These are phyloP conservation scores for Carcharodon carcharias DNA, from an alignment of 2,797 vertebrate genomes.

Conservation along the genomic window DNA sequence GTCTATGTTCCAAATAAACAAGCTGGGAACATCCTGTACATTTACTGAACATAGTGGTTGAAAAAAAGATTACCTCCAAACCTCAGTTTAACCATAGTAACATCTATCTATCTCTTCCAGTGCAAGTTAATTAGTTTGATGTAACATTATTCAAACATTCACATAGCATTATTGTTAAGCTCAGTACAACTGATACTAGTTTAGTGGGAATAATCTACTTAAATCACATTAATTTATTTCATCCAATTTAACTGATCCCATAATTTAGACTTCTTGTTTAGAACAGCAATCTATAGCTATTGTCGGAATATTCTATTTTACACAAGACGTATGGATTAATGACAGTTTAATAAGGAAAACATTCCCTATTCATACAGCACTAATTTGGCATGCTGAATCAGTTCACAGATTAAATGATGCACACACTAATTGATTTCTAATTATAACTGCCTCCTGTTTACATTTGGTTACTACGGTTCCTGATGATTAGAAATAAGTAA, in stretches of 20 bases:
- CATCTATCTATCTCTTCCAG: not conserved
- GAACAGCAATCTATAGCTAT: not conserved
- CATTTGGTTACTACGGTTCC: not conserved
- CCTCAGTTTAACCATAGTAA: not conserved
- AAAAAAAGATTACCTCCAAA: not conserved
- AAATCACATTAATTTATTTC: not conserved
- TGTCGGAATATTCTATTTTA: not conserved
- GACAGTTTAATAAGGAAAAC: not conserved
- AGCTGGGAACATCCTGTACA: not conserved
- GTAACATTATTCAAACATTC: not conserved
- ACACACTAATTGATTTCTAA: slow-evolving; percentile 29
- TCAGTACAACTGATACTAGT: not conserved
- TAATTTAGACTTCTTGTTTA: not conserved
- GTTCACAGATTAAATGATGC: not conserved
- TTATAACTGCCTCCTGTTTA: slow-evolving; percentile 34
- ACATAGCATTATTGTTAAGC: not conserved
- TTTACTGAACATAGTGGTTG: not conserved
- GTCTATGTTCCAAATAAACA: not conserved
- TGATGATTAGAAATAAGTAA: not conserved
- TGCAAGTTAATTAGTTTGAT: not conserved
- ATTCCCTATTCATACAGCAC: slow-evolving; percentile 7
- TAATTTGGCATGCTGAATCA: not conserved
- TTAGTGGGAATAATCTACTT: not conserved
- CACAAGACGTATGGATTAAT: not conserved
- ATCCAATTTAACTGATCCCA: not conserved